These are phyloP conservation scores for Thumatha senex DNA, from an alignment of 2,888 invertebrate species.

Conservation along the genomic window DNA sequence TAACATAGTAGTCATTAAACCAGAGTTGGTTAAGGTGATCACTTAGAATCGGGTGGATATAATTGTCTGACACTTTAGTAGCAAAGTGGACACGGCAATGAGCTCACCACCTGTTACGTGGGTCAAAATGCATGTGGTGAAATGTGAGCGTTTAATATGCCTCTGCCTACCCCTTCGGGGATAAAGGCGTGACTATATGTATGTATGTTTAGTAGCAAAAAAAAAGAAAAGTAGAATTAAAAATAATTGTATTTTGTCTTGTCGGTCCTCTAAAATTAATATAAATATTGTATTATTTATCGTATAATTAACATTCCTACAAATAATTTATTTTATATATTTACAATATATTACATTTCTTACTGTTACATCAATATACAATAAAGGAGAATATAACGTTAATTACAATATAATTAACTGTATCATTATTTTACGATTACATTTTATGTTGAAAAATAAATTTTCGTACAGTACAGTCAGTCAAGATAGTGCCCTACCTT, in stretches of 20 bases:
- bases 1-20: too few relatives aligned
- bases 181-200: too few relatives aligned
- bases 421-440: constrained; percentile 13
- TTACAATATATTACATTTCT: constrained; percentile 33
- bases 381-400: constrained; percentile 18
- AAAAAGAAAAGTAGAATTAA: not conserved
- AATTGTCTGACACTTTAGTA: too few relatives aligned
- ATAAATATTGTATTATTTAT: constrained; percentile 29
- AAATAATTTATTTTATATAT: constrained; percentile 19
- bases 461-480: not conserved
- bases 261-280: constrained; percentile 14
- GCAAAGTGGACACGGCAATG: too few relatives aligned
- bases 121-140: too few relatives aligned
- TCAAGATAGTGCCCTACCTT: too few relatives aligned
- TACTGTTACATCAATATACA: constrained; percentile 25
- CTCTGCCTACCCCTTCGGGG: too few relatives aligned
- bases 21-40: too few relatives aligned
- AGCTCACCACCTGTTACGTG: too few relatives aligned
- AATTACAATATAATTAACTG: constrained; percentile 7
- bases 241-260: constrained; percentile 24
- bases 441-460: not conserved
- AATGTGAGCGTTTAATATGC: too few relatives aligned
- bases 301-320: constrained; percentile 26
- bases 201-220: too few relatives aligned
- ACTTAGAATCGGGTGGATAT: too few relatives aligned